Evolutionary conservation across 2,113 vertebrate genomes (phyloP), one percentile per base, ranked within the genome.

Genomic region (Polyodon spathula): DNA sequence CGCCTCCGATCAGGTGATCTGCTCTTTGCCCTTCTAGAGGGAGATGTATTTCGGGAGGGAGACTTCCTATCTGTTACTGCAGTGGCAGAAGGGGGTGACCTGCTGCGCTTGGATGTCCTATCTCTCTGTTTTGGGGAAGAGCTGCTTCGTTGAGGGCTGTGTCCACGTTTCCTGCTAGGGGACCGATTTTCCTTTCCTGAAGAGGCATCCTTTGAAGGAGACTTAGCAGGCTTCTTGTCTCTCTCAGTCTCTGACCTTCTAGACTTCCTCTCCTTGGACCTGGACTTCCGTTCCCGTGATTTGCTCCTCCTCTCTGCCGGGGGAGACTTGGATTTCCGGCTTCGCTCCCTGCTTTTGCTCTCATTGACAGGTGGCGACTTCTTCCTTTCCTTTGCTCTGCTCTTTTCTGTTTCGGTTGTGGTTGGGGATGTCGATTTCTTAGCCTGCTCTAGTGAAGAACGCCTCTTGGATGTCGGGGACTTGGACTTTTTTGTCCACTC

Each of bases 141-240:
- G 57, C 86, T 89, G 72, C 84, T 85, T 74, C 84, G 81, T 65
- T 88, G 88, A 46, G 86, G 88, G 65, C 86, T 88, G 6, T 85
- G 84, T 38, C 81, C 84, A 68, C 82, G 83, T 51, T 85, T 79
- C 43, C 81, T 76, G 60, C 74, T 68, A 6, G 89, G 89, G 9
- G 89, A 90, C 59, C 86, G 71, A 64, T 90, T 90, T 63, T 90
- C 89, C 66, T 90, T 90, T 51, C 88, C 89, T 73, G 88, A 89
- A 61, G 88, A 88, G 54, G 85, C 86, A 74, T 90, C 88, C 77
- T 88, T 90, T 69, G 87, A 88, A 63, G 88, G 88, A 68, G 88
- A 90, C 69, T 90, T 90, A 70, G 80, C 65, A 64, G 83, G 80
- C 65, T 90, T 90, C 73, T 87, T 90, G 58, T 90, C 88, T 77